These are phyloP conservation scores for Camponotus fellah DNA, from an alignment of 2,888 invertebrate genomes.

Conservation along the genomic window DNA sequence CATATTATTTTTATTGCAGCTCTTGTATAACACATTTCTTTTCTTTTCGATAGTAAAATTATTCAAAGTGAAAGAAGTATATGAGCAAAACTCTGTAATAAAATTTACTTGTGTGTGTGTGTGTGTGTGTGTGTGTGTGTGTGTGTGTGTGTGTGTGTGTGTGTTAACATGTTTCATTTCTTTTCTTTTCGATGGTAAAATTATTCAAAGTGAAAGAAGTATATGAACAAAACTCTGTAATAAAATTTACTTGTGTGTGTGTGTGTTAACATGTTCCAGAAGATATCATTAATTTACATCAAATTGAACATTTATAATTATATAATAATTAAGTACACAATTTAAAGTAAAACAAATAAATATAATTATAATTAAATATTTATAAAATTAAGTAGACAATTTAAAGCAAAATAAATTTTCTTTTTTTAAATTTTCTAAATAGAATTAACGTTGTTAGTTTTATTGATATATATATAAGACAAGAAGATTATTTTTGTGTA, in stretches of 20 bases:
- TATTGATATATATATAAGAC: conserved; percentile 15
- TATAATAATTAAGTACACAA: conserved; percentile 21
- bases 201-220: not conserved
- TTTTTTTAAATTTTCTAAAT: conserved; percentile 4
- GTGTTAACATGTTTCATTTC: too few relatives aligned
- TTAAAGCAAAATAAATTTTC: conserved; percentile 23
- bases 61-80: not conserved
- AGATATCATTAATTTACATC: conserved; percentile 29
- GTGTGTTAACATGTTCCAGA: not conserved
- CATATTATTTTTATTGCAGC: conserved; percentile 4
- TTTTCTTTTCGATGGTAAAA: conserved; percentile 16
- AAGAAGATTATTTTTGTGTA: not conserved
- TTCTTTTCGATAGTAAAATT: conserved; percentile 20
- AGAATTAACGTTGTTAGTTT: not conserved
- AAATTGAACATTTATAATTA: conserved; percentile 40
- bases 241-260: conserved; percentile 9
- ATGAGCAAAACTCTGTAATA: not conserved
- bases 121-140: too few relatives aligned
- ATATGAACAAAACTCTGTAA: not conserved
- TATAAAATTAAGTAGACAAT: conserved; percentile 25
- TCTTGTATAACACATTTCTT: not conserved
- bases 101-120: conserved; percentile 1
- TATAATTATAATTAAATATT: conserved; percentile 20
- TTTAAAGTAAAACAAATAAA: conserved; percentile 29
- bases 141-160: too few relatives aligned